phyloP scores from a whole-genome alignment of 2,113 vertebrate genomes.

The Ammodytes dubius region DNA sequence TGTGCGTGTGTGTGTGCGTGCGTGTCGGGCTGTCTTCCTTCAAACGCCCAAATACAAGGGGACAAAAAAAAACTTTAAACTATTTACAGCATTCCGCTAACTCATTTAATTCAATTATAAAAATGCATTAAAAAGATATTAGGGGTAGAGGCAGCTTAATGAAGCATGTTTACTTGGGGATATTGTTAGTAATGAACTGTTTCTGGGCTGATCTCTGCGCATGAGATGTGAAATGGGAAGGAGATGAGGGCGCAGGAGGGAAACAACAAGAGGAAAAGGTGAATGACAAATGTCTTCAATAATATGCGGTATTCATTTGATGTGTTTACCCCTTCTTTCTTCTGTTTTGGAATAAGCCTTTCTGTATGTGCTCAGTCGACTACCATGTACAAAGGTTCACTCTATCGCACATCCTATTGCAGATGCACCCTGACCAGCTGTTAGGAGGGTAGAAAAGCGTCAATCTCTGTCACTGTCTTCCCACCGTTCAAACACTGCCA shows the following conservation, averaged over 20 bases:
- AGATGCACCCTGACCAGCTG: not conserved
- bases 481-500: constrained; percentile 24
- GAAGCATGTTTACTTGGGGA: constrained; percentile 88
- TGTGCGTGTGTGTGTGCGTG: no score
- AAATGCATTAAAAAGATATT: constrained; percentile 91
- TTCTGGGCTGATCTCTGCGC: constrained; percentile 79
- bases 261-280: constrained; percentile 47
- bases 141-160: constrained; percentile 86
- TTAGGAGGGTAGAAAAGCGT: not conserved
- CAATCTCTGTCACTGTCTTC: constrained; percentile 7
- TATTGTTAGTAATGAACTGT: constrained; percentile 88
- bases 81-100: constrained; percentile 84
- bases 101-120: constrained; percentile 90
- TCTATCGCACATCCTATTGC: not conserved
- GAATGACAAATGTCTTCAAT: constrained; percentile 58
- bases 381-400: not conserved
- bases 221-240: constrained; percentile 65
- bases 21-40: constrained; percentile 35
- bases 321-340: not conserved
- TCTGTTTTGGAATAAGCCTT: not conserved
- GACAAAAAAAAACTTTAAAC: constrained; percentile 64
- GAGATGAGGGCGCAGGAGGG: constrained; percentile 27
- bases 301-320: constrained; percentile 11
- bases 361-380: not conserved
- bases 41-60: constrained; percentile 38